Evolutionary conservation across 2,888 invertebrate species (phyloP).

Genomic region (Volucella inanis): DNA sequence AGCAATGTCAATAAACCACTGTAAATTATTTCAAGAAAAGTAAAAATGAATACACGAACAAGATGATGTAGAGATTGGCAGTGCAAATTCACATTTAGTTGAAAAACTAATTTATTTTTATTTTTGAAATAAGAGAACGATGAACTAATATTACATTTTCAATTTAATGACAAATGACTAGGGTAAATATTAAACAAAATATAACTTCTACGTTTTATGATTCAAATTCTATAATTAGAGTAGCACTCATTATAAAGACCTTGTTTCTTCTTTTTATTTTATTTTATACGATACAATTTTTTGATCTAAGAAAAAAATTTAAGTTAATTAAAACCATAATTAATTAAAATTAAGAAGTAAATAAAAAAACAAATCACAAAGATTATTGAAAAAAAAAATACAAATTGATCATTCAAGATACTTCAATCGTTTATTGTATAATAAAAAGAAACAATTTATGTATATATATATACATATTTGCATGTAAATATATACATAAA

Average conservation of each 20-base stretch:
- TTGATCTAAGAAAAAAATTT: slow-evolving; percentile 28
- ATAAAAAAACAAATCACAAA: slow-evolving; percentile 1
- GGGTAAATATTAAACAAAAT: not conserved
- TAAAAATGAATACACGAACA: slow-evolving; percentile 5
- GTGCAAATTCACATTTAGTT: slow-evolving; percentile 47
- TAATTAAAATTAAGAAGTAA: slow-evolving; percentile 17
- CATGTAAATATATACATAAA: slow-evolving; percentile 7
- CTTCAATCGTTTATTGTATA: slow-evolving; percentile 62
- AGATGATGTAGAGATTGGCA: slow-evolving; percentile 4
- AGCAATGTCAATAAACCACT: slow-evolving; percentile 36
- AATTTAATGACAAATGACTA: not conserved
- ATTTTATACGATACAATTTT: slow-evolving; percentile 27
- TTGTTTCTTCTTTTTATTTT: slow-evolving; percentile 5
- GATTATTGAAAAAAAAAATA: slow-evolving; percentile 19
- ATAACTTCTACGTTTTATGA: slow-evolving; percentile 10
- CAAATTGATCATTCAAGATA: slow-evolving; percentile 38
- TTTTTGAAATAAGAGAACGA: not conserved
- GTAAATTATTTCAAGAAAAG: slow-evolving; percentile 40
- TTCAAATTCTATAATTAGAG: slow-evolving; percentile 11
- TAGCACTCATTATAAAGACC: slow-evolving; percentile 16
- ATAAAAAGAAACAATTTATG: slow-evolving; percentile 41
- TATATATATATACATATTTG: slow-evolving; percentile 36
- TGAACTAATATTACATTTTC: not conserved
- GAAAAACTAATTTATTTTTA: slow-evolving; percentile 39
- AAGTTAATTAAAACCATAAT: not conserved